phyloP scores from a whole-genome alignment of 2,888 invertebrate genomes.

The Latrodectus elegans region DNA sequence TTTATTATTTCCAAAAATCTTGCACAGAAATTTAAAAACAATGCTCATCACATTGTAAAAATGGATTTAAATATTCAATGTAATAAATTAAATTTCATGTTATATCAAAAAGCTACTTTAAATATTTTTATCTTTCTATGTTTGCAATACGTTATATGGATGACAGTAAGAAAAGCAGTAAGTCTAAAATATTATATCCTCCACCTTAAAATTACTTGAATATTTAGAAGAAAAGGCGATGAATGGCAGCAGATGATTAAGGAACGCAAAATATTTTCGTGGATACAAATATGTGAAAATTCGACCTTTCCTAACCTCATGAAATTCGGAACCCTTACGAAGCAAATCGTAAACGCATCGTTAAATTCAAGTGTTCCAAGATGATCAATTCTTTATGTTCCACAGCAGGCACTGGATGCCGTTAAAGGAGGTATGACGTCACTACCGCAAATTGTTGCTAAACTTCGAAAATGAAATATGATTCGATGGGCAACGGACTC shows the following conservation, averaged over 20 bases:
- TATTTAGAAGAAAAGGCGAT: no score
- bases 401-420: constrained; percentile 6
- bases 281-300: constrained; percentile 13
- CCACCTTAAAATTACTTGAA: no score
- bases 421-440: constrained; percentile 30
- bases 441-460: constrained; percentile 36
- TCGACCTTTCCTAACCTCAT: constrained; percentile 10
- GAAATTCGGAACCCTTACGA: neutral
- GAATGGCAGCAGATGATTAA: neutral
- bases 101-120: no score
- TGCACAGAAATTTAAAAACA: no score
- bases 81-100: no score
- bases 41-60: no score
- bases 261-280: constrained; percentile 12
- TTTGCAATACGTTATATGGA: no score
- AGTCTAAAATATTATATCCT: no score
- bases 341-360: constrained; percentile 48
- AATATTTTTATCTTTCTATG: no score
- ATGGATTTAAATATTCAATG: no score
- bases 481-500: constrained; percentile 5
- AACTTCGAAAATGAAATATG: constrained; percentile 39
- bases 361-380: constrained; percentile 22
- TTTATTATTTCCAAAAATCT: no score
- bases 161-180: no score
- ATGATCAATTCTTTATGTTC: constrained; percentile 29